Percentiles rank a stretch among this genome's conserved stretches.
These are phyloP conservation scores for Drosophila nannoptera DNA, from an alignment of 1,140 invertebrate genomes.

Conservation along the genomic window DNA sequence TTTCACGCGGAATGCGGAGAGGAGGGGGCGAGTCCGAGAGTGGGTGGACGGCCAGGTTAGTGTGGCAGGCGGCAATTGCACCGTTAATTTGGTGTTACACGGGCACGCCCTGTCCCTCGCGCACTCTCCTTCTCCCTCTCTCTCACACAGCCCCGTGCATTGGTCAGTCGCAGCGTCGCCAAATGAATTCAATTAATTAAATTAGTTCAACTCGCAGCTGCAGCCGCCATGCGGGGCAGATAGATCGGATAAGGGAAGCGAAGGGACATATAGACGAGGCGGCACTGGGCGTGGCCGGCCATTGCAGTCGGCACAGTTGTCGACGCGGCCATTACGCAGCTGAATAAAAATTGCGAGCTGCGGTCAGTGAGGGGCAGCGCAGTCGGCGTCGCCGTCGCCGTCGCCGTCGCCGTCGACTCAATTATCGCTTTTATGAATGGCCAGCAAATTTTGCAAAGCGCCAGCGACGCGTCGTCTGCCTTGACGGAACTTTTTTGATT, in stretches of 20 bases:
- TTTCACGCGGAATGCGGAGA: slow-evolving; percentile 30
- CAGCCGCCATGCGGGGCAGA: slow-evolving; percentile 27
- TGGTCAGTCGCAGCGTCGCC: slow-evolving; percentile 34
- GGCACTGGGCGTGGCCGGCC: neutral
- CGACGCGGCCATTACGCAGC: slow-evolving; percentile 38
- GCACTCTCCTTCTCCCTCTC: slow-evolving; percentile 1
- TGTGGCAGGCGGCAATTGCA: slow-evolving; percentile 42
- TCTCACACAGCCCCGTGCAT: slow-evolving; percentile 13
- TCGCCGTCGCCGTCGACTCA: slow-evolving; percentile 41
- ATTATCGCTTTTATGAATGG: slow-evolving; percentile 67
- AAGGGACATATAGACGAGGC: neutral
- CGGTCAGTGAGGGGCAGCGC: slow-evolving; percentile 25
- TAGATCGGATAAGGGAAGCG: neutral
- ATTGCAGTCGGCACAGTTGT: slow-evolving; percentile 12
- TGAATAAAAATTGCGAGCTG: slow-evolving; percentile 41
- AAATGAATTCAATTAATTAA: slow-evolving; percentile 76
- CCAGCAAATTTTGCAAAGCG: slow-evolving; percentile 54
- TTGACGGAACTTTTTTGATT: slow-evolving; percentile 22
- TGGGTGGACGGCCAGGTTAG: slow-evolving; percentile 4
- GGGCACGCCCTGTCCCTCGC: slow-evolving; percentile 6
- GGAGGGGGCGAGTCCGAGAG: neutral
- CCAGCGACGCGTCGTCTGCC: slow-evolving; percentile 25
- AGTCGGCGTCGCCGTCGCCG: slow-evolving; percentile 12
- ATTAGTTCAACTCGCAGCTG: slow-evolving; percentile 54
- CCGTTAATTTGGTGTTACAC: slow-evolving; percentile 59